Percentiles rank a stretch among this genome's conserved stretches.
Evolutionary conservation across 2,888 invertebrate genomes (phyloP).

Genomic region (Cryptophagus acutangulus): DNA sequence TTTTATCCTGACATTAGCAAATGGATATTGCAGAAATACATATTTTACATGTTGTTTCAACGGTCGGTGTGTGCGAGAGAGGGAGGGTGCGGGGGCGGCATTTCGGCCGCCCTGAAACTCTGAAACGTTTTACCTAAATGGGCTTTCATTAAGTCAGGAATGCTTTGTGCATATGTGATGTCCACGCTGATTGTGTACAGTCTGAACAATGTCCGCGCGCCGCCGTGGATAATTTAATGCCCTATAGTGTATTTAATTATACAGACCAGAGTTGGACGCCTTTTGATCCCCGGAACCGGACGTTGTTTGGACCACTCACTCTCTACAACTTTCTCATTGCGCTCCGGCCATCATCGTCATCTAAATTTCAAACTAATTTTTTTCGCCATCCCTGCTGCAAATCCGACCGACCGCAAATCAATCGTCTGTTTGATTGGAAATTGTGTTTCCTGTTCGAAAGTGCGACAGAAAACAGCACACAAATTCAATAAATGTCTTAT

Average conservation of each 20-base stretch:
- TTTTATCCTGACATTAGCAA: slow-evolving; percentile 31
- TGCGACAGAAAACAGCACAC: slow-evolving; percentile 34
- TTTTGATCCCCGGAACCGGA: slow-evolving; percentile 45
- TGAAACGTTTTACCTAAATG: slow-evolving; percentile 48
- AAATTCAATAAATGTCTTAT: slow-evolving; percentile 40
- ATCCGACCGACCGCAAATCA: too few relatives aligned
- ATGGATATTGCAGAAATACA: slow-evolving; percentile 31
- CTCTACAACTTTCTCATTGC: background rate
- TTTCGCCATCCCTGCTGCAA: too few relatives aligned
- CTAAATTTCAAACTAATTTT: too few relatives aligned
- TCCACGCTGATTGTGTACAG: slow-evolving; percentile 45
- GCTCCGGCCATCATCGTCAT: slow-evolving; percentile 31
- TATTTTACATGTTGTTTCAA: slow-evolving; percentile 29
- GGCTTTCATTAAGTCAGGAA: slow-evolving; percentile 48
- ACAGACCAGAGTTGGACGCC: slow-evolving; percentile 35
- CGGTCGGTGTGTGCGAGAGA: slow-evolving; percentile 18
- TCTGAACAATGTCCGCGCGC: slow-evolving; percentile 34
- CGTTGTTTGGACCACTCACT: slow-evolving; percentile 27
- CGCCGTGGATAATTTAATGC: slow-evolving; percentile 45
- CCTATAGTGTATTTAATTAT: slow-evolving; percentile 48
- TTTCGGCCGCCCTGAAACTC: slow-evolving; percentile 20
- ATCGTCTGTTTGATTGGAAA: too few relatives aligned
- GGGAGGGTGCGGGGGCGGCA: slow-evolving; percentile 23
- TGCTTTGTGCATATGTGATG: slow-evolving; percentile 50
- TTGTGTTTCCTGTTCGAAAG: too few relatives aligned